Conservation (phyloP, 2,113 vertebrate genomes). For the Oryzias javanicus region DNA sequence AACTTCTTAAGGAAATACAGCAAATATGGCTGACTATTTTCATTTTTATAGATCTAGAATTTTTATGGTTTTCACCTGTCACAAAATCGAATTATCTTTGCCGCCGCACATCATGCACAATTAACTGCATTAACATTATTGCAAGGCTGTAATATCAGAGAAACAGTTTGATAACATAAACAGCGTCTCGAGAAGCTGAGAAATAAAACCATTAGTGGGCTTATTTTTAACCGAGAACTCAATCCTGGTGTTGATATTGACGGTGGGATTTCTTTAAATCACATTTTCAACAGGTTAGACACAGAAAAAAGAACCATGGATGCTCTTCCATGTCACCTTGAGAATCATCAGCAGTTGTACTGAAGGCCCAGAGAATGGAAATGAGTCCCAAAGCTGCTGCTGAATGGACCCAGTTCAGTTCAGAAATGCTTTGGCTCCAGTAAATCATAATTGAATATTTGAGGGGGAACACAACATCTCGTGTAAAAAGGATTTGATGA, state of each 20-base stretch:
- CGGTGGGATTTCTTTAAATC: conserved; percentile 1
- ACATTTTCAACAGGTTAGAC: conserved; percentile 16
- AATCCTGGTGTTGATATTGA: conserved; percentile 4
- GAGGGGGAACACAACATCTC: conserved; percentile 46
- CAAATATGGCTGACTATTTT: no score
- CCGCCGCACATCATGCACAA: no score
- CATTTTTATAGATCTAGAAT: no score
- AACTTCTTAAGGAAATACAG: no score
- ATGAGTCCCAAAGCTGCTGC: conserved; percentile 45
- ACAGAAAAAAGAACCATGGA: conserved; percentile 25
- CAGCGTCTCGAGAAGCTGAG: neutral
- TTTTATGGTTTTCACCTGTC: no score
- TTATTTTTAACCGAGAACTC: conserved; percentile 5
- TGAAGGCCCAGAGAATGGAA: conserved; percentile 54
- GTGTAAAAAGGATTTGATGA: conserved; percentile 43
- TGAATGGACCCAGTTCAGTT: conserved; percentile 47
- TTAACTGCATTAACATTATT: no score
- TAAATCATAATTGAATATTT: conserved; percentile 54
- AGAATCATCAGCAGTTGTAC: conserved; percentile 43
- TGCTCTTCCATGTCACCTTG: conserved; percentile 34
- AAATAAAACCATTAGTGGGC: neutral
- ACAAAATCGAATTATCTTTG: no score
- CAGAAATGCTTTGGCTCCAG: conserved; percentile 53
- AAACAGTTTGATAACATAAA: no score
- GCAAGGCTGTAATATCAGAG: no score